Conservation (phyloP, 2,113 vertebrate genomes). For the Anarrhichthys ocellatus region DNA sequence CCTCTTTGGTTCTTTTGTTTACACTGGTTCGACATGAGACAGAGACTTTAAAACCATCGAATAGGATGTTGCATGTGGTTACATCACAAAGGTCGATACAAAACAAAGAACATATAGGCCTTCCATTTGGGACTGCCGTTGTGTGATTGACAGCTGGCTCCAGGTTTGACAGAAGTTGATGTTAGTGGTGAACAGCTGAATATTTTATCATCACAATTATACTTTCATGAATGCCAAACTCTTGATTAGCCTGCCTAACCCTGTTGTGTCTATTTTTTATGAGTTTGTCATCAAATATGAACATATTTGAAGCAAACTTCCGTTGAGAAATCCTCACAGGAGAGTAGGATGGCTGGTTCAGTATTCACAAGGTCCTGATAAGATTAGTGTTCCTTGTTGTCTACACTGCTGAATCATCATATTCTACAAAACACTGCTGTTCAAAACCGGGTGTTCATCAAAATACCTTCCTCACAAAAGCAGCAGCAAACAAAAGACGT, state of each 20-base stretch:
- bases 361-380: constrained; percentile 28
- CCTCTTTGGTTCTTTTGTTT: constrained; percentile 4
- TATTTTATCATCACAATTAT: background rate
- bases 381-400: constrained; percentile 16
- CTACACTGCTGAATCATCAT: constrained; percentile 40
- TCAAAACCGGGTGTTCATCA: constrained; percentile 14
- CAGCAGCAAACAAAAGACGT: constrained; percentile 31
- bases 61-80: constrained; percentile 8
- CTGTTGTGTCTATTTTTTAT: constrained; percentile 11
- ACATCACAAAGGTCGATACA: constrained; percentile 27
- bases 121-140: background rate
- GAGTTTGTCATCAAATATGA: constrained; percentile 8
- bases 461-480: constrained; percentile 14
- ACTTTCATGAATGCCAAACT: background rate
- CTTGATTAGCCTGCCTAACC: background rate
- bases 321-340: background rate
- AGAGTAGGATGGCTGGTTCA: background rate
- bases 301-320: constrained; percentile 23
- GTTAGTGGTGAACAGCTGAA: background rate
- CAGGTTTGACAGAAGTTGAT: background rate
- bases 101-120: background rate
- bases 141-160: background rate
- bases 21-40: background rate
- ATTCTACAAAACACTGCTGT: constrained; percentile 9
- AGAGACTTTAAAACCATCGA: background rate